Conservation (phyloP, 2,797 vertebrate genomes). For the Protonibea diacanthus region DNA sequence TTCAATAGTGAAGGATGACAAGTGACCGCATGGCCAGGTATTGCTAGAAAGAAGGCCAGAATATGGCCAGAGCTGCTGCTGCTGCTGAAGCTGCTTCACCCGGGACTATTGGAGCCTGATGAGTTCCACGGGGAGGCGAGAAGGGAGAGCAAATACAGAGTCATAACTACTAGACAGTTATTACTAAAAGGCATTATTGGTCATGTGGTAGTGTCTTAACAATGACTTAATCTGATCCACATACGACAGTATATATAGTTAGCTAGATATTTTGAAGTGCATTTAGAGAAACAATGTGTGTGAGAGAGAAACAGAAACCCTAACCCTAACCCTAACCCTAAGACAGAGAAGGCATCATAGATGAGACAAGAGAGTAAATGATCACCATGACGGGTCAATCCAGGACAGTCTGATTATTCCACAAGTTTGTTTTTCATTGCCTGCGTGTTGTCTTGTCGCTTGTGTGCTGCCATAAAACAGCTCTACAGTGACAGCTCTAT, state of each 20-base stretch:
- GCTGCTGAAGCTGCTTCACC: too few species aligned
- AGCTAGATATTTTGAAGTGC: neutral
- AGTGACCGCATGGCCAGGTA: conserved; percentile 1
- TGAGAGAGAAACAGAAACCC: neutral
- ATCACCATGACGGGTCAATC: conserved; percentile 15
- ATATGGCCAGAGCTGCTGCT: neutral
- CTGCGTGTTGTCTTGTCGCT: neutral
- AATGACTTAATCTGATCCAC: neutral
- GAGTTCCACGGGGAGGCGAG: conserved; percentile 2
- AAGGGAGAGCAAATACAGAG: neutral
- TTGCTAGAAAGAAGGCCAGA: conserved; percentile 10
- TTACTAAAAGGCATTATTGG: neutral
- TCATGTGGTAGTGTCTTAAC: neutral
- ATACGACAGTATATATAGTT: neutral
- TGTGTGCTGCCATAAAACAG: conserved; percentile 22
- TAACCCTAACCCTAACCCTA: too few species aligned
- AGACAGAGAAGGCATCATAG: neutral
- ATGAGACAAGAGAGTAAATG: neutral
- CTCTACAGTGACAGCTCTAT: conserved; percentile 34
- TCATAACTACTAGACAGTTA: neutral
- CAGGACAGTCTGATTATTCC: conserved; percentile 1
- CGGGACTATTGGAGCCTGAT: conserved; percentile 9
- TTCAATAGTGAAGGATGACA: conserved; percentile 31
- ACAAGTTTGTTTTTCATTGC: conserved; percentile 23
- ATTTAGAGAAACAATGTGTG: neutral